Evolutionary conservation across 2,888 invertebrate genomes (phyloP), one percentile per base, ranked within the genome.

Genomic region (Temnothorax unifasciatus): DNA sequence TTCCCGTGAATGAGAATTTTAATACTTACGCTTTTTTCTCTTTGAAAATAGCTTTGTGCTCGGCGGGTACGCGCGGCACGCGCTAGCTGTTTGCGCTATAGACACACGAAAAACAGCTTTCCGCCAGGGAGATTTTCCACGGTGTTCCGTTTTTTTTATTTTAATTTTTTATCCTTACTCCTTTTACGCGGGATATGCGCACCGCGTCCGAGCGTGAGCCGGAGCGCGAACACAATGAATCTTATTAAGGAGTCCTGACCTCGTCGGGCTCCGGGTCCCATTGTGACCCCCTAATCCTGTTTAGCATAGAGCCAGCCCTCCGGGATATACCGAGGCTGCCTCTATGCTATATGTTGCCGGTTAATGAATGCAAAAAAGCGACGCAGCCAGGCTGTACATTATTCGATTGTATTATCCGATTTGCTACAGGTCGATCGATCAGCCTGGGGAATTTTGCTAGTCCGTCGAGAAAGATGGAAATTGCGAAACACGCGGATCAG

Each of bases 171-270:
- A 15, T 15, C 3, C 57, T 57, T 44, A 25, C n/a, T 25, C 29
- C 25, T 59, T 66, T 83, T 64, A 64, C 59, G 54, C 66, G 54
- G 82, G 54, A 83, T 66, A 83, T 77, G 82, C 63, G 41, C 64
- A 57, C 52, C 64, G 77, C 79, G 64, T 83, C 82, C 82, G 57
- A 57, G 76, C 79, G 44, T 64, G 82, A 76, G 73, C 82, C 54
- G 18, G 41, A 75, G 63, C 82, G 71, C 50, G 50, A 68, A 61
- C 44, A 86, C 86, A 87, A 87, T 87, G 71, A 71, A 84, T 84
- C 86, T 82, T 77, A 75, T 61, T 68, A 82, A 64, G 59, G 75
- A 86, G 69, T 75, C 63, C 74, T 74, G 75, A 83, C 76, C 83
- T 15, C 75, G 84, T 47, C 76, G 74, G 57, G 34, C 61, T 44